A percentile compares a stretch with the other conserved stretches of the same genome.
phyloP scores from a whole-genome alignment of 2,797 vertebrate genomes.

The Oryzias sinensis region DNA sequence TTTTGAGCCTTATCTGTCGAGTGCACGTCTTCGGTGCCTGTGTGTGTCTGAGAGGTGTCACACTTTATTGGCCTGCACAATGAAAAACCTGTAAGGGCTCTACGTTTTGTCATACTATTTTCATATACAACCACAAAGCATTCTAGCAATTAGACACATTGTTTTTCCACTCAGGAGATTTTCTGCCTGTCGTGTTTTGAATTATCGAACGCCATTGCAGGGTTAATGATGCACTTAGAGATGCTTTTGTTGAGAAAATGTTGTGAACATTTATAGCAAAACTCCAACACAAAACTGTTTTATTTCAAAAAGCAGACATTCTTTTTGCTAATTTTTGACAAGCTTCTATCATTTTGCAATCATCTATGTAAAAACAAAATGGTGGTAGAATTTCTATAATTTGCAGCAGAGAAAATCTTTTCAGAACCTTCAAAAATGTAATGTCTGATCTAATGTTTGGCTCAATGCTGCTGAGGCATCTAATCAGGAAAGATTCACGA shows the following conservation, averaged over 20 bases:
- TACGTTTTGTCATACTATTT: slow-evolving; percentile 1
- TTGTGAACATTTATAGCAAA: slow-evolving; percentile 8
- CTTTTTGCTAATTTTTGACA: slow-evolving; percentile 8
- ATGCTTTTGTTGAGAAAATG: slow-evolving; percentile 25
- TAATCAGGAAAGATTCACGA: too few relatives aligned
- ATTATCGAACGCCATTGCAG: slow-evolving; percentile 1
- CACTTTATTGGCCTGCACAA: neutral
- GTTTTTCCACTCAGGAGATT: slow-evolving; percentile 6
- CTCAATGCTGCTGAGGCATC: too few relatives aligned
- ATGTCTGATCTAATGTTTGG: too few relatives aligned
- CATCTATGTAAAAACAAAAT: slow-evolving; percentile 8
- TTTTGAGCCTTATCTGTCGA: too few relatives aligned
- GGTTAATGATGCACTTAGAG: slow-evolving; percentile 23
- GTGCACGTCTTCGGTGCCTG: too few relatives aligned
- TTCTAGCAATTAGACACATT: slow-evolving; percentile 7
- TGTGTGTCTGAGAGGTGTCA: too few relatives aligned
- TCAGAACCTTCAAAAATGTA: slow-evolving; percentile 3
- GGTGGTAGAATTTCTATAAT: neutral
- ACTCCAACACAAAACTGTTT: slow-evolving; percentile 3
- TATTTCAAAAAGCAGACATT: slow-evolving; percentile 16
- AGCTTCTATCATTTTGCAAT: slow-evolving; percentile 21
- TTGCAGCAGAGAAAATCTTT: neutral
- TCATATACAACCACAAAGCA: neutral
- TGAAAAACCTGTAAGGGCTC: slow-evolving; percentile 4
- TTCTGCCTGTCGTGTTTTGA: slow-evolving; percentile 19